These are phyloP conservation scores for Drosophila miranda DNA, from an alignment of 1,140 invertebrate genomes.

Conservation along the genomic window DNA sequence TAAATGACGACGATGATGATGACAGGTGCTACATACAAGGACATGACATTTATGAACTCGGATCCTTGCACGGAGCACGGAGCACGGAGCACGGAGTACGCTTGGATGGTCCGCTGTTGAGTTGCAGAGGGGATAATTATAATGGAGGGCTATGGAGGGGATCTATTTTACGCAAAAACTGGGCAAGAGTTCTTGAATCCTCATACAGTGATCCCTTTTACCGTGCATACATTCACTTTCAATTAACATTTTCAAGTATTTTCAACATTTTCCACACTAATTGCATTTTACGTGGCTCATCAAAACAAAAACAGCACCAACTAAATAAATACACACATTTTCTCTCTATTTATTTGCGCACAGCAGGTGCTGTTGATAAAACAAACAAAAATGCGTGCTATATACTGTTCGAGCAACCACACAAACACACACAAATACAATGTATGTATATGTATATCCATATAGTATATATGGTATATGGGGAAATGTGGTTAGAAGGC, in stretches of 20 bases:
- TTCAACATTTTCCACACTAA: conserved; percentile 28
- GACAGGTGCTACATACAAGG: conserved; percentile 40
- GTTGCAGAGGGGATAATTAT: neutral
- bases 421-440: conserved; percentile 3
- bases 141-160: no score
- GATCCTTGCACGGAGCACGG: neutral
- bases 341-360: conserved; percentile 49
- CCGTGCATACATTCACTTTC: neutral
- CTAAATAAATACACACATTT: conserved; percentile 44
- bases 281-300: conserved; percentile 43
- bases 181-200: neutral
- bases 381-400: conserved; percentile 24
- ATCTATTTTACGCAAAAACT: no score
- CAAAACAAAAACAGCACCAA: conserved; percentile 2
- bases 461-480: neutral
- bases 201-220: neutral
- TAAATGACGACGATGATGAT: conserved; percentile 19
- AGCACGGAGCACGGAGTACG: neutral
- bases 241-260: conserved; percentile 25
- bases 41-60: conserved; percentile 48
- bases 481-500: conserved; percentile 19
- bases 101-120: neutral
- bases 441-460: neutral
- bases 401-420: no score
- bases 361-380: conserved; percentile 34